Evolutionary conservation across 2,888 invertebrate species (phyloP), one percentile per base, ranked within the genome.

Genomic region (Eumerus sabulonum): DNA sequence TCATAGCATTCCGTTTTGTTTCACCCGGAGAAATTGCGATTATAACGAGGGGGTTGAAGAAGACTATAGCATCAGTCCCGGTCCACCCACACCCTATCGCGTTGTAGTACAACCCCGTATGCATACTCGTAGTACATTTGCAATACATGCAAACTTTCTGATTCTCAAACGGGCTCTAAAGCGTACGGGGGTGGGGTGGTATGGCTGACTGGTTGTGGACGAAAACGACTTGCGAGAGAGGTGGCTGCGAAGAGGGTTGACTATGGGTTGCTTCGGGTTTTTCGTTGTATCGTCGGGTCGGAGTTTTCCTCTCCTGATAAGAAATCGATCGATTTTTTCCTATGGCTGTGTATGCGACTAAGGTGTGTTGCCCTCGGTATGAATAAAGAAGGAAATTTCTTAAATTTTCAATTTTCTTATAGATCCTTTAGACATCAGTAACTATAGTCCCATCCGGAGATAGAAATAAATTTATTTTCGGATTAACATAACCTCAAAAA

Each of bases 321-420:
- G 82, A 82, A 83, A 82, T 82, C 81, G 82, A 83, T 83, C 83
- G 83, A 83, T 83, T 83, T 83, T 83, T 83, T 82, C 82, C 62
- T 82, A 84, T 85, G 27, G 27, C 27, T 27, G 85, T 87, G 85
- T 87, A 86, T 84, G 85, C 84, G 85, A 85, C 85, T 86, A 87
- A 87, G 87, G 87, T 87, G 87, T 87, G 87, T 87, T 87, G 87
- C 87, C 86, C 87, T 87, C 86, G 70, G 62, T 68, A 70, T 77
- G 82, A 67, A 68, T 64, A 74, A 51, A 79, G n/a, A 70, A 7
- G 27, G 7, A 27, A 27, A 27, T 27, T 27, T 27, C 27, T 38
- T 27, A 35, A 13, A 44, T 57, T 60, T 60, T 48, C 13, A 5
- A 40, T 38, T 35, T 38, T 48, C 27, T 48, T 56, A 1, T 53